Evolutionary conservation across 1,140 invertebrate species (phyloP).

Genomic region (Anastrepha ludens): DNA sequence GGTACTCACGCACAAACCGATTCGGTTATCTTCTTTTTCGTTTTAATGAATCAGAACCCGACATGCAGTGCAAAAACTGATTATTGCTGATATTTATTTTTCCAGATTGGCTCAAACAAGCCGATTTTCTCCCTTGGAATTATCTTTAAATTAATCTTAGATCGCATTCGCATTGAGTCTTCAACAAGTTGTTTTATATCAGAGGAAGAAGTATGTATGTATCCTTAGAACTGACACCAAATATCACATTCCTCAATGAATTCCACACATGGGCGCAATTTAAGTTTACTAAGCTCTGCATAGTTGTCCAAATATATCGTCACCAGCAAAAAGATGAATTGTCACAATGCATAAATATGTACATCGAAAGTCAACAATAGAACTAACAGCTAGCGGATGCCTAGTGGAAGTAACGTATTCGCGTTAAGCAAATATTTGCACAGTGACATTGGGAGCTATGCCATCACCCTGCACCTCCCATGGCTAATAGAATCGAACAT

Average conservation of each 20-base stretch:
- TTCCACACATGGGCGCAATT: no score
- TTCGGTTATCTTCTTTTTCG: no score
- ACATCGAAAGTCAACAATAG: constrained; percentile 5
- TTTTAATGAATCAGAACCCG: no score
- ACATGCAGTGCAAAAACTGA: no score
- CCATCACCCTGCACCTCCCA: background rate
- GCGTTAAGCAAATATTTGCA: constrained; percentile 20
- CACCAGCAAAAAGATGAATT: constrained; percentile 27
- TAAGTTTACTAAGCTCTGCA: background rate
- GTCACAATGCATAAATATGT: constrained; percentile 19
- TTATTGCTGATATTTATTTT: no score
- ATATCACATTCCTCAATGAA: background rate
- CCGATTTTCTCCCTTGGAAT: no score
- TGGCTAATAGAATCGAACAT: constrained; percentile 20
- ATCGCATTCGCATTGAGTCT: no score
- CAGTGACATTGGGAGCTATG: background rate
- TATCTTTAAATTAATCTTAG: no score
- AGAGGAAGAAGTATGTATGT: no score
- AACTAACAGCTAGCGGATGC: background rate
- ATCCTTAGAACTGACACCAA: background rate
- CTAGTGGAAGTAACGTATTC: background rate
- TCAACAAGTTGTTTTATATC: no score
- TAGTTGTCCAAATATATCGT: background rate
- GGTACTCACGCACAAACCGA: no score
- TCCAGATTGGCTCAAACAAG: no score